Evolutionary conservation across 2,888 invertebrate species (phyloP).

Genomic region (Pristionchus fissidentatus): DNA sequence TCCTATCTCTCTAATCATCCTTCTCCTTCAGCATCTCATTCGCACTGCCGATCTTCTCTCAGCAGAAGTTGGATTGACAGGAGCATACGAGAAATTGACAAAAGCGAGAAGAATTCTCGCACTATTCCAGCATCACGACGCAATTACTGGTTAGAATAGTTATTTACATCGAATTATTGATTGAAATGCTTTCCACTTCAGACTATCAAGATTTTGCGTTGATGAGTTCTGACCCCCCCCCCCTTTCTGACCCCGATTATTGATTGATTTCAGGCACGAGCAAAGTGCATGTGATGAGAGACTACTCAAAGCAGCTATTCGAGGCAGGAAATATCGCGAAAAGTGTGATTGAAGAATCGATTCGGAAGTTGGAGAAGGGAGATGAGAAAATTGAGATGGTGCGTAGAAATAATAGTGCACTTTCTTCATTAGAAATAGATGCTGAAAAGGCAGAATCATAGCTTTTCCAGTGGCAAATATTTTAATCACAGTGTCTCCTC

Average conservation of each 20-base stretch:
- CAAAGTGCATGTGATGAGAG: constrained; percentile 88
- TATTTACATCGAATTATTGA: neutral
- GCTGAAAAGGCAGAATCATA: too few relatives aligned
- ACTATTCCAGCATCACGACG: constrained; percentile 98
- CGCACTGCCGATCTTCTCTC: constrained; percentile 60
- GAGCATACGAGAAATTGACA: constrained; percentile 75
- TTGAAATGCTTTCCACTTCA: too few relatives aligned
- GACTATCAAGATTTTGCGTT: too few relatives aligned
- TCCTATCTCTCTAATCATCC: neutral
- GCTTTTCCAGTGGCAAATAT: neutral
- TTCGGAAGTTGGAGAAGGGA: neutral
- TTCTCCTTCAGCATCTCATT: constrained; percentile 56
- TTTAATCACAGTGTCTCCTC: neutral
- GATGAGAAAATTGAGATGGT: constrained; percentile 32
- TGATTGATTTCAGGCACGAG: constrained; percentile 86
- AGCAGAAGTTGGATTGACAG: constrained; percentile 23
- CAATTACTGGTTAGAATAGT: constrained; percentile 86
- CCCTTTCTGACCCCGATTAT: too few relatives aligned
- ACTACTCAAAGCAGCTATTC: constrained; percentile 81
- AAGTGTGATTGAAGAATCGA: constrained; percentile 51
- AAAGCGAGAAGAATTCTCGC: constrained; percentile 85
- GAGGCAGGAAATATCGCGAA: constrained; percentile 52
- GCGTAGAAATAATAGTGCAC: neutral
- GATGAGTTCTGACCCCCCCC: too few relatives aligned
- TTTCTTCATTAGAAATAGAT: too few relatives aligned